Conservation (phyloP, 2,888 invertebrate genomes). For the Strigamia crassipes region DNA sequence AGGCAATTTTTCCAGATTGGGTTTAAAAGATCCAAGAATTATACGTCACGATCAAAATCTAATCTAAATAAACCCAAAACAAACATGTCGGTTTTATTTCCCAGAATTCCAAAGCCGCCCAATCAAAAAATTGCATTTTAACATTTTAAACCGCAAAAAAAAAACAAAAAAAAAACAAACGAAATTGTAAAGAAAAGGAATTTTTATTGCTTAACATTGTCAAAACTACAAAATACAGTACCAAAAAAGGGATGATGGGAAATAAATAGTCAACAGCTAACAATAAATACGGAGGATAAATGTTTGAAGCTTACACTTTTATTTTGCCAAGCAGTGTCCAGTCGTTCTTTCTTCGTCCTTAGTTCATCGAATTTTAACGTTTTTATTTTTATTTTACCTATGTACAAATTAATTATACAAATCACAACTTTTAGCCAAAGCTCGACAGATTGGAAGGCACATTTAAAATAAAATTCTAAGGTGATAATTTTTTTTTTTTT, state of each 20-base stretch:
- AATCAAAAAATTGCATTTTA: too few species aligned
- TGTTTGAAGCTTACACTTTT: conserved; percentile 4
- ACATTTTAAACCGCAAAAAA: too few species aligned
- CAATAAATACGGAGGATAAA: conserved; percentile 4
- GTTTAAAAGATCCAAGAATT: neutral
- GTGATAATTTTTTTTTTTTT: neutral
- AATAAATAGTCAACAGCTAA: conserved; percentile 10
- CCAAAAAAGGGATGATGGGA: conserved; percentile 10
- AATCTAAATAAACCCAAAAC: too few species aligned
- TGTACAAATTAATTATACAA: conserved; percentile 3
- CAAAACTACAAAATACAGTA: conserved; percentile 10
- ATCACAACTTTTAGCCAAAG: conserved; percentile 10
- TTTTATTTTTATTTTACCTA: too few species aligned
- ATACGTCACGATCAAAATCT: neutral
- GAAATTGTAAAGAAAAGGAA: neutral
- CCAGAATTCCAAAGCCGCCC: too few species aligned
- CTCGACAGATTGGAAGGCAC: conserved; percentile 10
- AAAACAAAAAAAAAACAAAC: too few species aligned
- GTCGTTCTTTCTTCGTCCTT: conserved; percentile 1
- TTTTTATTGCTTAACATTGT: conserved; percentile 10
- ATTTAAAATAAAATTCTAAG: neutral
- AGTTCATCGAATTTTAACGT: neutral
- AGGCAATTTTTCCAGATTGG: neutral
- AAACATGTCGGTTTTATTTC: too few species aligned
- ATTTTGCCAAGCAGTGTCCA: neutral